phyloP scores from a whole-genome alignment of 1,140 invertebrate genomes.

The Solenopsis fugax region DNA sequence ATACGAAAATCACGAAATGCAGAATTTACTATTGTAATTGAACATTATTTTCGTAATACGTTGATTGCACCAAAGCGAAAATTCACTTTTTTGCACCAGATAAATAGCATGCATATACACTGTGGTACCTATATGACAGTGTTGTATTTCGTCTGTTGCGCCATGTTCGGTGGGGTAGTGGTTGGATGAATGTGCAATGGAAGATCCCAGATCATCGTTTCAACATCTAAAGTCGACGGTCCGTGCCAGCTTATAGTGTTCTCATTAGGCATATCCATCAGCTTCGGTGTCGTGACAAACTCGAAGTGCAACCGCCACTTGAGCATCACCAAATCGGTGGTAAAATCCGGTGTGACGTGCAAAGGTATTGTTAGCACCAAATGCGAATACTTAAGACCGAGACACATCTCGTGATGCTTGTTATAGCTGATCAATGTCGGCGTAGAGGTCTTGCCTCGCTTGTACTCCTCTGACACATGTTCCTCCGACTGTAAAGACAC shows the following conservation, averaged over 20 bases:
- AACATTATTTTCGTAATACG: background rate
- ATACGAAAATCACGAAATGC: background rate
- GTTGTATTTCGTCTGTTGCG: conserved; percentile 84
- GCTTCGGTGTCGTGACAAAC: conserved; percentile 94
- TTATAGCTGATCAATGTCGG: conserved; percentile 90
- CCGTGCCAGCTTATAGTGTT: conserved; percentile 92
- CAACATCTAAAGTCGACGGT: conserved; percentile 94
- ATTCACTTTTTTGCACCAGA: background rate
- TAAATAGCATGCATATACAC: background rate
- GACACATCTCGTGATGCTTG: conserved; percentile 96
- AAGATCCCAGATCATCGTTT: conserved; percentile 99
- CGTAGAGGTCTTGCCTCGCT: conserved; percentile 86
- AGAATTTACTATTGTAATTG: background rate
- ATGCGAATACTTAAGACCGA: conserved; percentile 95
- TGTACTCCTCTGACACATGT: conserved; percentile 89
- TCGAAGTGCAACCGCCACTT: conserved; percentile 98
- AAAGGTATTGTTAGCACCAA: conserved; percentile 97
- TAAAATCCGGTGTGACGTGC: conserved; percentile 97
- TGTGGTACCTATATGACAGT: conserved; percentile 79
- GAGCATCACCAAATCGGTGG: conserved; percentile 94
- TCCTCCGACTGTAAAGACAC: conserved; percentile 97
- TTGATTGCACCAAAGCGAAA: background rate
- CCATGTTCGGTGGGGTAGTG: conserved; percentile 88
- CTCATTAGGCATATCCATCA: conserved; percentile 86
- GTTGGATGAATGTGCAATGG: conserved; percentile 97